Base-by-base conservation (phyloP, 1,140 invertebrate genomes). In the Diorhabda elongata region DNA sequence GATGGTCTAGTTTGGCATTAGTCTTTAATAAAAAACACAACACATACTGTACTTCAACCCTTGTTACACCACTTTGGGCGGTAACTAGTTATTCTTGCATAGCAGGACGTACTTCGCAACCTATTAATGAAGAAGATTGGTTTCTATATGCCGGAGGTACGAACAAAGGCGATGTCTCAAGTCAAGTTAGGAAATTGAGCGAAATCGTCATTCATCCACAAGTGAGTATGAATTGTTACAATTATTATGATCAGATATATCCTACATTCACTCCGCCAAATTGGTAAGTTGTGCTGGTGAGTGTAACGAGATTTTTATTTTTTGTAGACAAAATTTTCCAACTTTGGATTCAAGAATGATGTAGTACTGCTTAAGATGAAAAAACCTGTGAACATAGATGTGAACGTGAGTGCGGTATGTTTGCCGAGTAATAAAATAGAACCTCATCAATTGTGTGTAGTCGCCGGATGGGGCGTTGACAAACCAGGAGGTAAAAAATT, bases 1-100 rank as follows among this genome's bases (percentile, higher is more conserved):
- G 87, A 71, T 88, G 85, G 86, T 82, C 86, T 2, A 87, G 84
- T 61, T 83, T 88, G 5, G 83, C 82, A 42, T 73, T 87, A 3
- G 70, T 88, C 3, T 85, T 84, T 60, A 83, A 87, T 75, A 76
- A 80, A 6, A 84, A 83, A 75, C 78, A 78, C 59, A 84, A 85
- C 47, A 79, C 83, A 43, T 81, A 84, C 69, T 88, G 87, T 71
- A 87, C 87, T 4, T 84, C 85, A 4, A 87, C 83, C 66, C 77
- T 88, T n/a, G 71, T 89, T 26, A 82, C 85, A 58, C 86, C 87
- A 3, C 81, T 82, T 73, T 86, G 87, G 82, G 81, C 83, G 11
- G 75, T 88, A 47, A 83, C 86, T 5, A 86, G 86, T 73, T 87
- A 86, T 69, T 85, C 84, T 2, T 89, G 87, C 66, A 80, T 87